Percentiles rank a stretch among this genome's conserved stretches.
These are phyloP conservation scores for Pterocles gutturalis DNA, from an alignment of 2,113 vertebrate genomes.

Conservation along the genomic window DNA sequence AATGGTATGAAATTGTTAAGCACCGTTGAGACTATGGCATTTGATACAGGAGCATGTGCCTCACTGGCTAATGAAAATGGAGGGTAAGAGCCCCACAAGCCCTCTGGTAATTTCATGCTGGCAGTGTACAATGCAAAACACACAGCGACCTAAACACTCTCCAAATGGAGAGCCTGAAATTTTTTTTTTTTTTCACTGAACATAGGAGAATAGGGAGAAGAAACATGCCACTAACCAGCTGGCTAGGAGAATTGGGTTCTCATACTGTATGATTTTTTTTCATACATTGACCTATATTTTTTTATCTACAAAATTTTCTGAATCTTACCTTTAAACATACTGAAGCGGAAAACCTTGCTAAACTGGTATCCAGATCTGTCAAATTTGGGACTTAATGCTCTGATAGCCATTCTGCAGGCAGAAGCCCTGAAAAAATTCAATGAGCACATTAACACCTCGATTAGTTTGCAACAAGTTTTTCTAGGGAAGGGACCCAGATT, in stretches of 20 bases:
- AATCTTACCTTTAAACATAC: constrained; percentile 60
- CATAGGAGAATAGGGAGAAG: neutral
- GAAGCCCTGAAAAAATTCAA: constrained; percentile 44
- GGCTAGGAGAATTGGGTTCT: neutral
- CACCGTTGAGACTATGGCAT: neutral
- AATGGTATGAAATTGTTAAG: constrained; percentile 43
- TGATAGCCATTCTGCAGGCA: constrained; percentile 64
- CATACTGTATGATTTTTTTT: neutral
- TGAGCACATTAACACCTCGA: neutral
- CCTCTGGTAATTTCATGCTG: constrained; percentile 41
- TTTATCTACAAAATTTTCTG: neutral
- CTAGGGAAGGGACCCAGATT: neutral
- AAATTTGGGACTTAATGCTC: constrained; percentile 43
- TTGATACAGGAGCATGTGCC: neutral
- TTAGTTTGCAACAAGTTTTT: neutral
- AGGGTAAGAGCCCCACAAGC: constrained; percentile 18
- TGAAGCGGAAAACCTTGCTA: constrained; percentile 53
- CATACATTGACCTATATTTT: neutral
- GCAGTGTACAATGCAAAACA: neutral
- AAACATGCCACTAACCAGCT: neutral
- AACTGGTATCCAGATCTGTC: constrained; percentile 27
- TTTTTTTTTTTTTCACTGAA: neutral
- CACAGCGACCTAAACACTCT: neutral
- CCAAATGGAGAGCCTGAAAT: neutral
- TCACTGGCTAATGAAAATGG: neutral